Conservation (phyloP, 2,888 invertebrate species). For the Thalpophila matura region DNA sequence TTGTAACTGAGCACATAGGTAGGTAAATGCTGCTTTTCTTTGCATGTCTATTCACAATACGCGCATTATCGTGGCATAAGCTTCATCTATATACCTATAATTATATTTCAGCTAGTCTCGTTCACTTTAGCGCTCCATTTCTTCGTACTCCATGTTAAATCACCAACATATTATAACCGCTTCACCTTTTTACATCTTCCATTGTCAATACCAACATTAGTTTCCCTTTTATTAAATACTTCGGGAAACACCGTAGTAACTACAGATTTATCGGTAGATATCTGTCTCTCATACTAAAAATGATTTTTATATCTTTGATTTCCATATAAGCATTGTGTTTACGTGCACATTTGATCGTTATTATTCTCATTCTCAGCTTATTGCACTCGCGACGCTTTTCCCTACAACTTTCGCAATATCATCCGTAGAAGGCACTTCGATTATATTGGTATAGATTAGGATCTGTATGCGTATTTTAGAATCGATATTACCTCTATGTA, state of each 20-base stretch:
- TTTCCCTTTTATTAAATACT: conserved; percentile 9
- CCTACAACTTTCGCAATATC: conserved; percentile 65
- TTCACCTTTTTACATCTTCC: conserved; percentile 19
- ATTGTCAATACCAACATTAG: conserved; percentile 9
- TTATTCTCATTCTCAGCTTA: conserved; percentile 54
- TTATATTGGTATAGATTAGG: conserved; percentile 60
- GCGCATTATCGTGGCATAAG: no score
- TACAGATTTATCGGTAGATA: conserved; percentile 34
- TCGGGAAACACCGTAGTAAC: conserved; percentile 9
- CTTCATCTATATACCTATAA: no score
- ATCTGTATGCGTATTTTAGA: conserved; percentile 51
- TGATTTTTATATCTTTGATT: conserved; percentile 31
- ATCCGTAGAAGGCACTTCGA: conserved; percentile 58
- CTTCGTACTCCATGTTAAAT: not conserved
- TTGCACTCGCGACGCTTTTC: conserved; percentile 59
- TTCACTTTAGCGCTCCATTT: conserved; percentile 10
- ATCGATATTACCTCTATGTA: conserved; percentile 34
- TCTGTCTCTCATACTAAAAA: conserved; percentile 14
- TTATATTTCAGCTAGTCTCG: not conserved
- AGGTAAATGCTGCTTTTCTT: no score
- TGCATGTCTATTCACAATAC: no score
- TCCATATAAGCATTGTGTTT: conserved; percentile 52
- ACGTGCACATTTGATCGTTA: conserved; percentile 46
- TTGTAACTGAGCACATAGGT: no score
- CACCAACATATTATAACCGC: not conserved